These are phyloP conservation scores for Grammomys dolichurus DNA, from an alignment of 2,113 vertebrate genomes.

Conservation along the genomic window DNA sequence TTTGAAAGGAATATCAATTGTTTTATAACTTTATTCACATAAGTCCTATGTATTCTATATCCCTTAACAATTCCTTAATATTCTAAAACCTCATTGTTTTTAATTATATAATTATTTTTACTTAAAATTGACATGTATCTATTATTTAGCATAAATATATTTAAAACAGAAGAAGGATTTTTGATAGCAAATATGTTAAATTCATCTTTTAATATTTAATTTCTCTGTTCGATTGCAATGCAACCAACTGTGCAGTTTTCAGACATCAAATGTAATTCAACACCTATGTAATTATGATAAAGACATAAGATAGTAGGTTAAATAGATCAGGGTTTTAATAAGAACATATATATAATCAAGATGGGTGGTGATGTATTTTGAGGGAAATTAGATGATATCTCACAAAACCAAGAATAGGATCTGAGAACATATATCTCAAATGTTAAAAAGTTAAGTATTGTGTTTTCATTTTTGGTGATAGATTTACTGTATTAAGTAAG, in stretches of 20 bases:
- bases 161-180: background rate
- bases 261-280: background rate
- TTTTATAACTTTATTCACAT: background rate
- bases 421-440: no score
- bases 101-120: background rate
- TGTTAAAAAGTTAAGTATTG: background rate
- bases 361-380: background rate
- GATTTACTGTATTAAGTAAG: background rate
- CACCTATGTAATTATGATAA: background rate
- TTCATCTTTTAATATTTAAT: background rate
- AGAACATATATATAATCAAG: background rate
- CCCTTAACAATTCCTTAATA: background rate
- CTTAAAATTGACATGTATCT: background rate
- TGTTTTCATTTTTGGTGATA: background rate
- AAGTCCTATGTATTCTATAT: background rate
- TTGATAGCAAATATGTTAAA: background rate
- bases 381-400: no score
- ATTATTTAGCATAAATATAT: background rate
- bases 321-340: no score
- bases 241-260: background rate
- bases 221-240: background rate
- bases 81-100: background rate
- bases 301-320: background rate
- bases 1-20: background rate
- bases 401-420: background rate